Evolutionary conservation across 2,113 vertebrate genomes (phyloP).

Genomic region (Grus americana): DNA sequence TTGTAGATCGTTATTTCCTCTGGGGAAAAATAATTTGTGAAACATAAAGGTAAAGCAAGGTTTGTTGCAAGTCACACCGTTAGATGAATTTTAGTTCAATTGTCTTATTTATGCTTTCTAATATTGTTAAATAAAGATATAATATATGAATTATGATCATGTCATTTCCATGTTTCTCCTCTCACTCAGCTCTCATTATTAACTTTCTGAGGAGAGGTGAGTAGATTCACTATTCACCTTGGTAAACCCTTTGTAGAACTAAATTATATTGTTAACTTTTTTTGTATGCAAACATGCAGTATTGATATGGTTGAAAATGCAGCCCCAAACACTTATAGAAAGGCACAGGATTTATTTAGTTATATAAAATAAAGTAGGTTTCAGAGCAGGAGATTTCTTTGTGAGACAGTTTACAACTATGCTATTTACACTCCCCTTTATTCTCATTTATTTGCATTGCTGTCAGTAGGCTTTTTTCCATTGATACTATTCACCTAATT

Average conservation of each 20-base stretch:
- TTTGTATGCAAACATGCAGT: background rate
- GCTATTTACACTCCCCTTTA: background rate
- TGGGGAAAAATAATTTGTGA: background rate
- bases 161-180: background rate
- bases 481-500: background rate
- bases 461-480: background rate
- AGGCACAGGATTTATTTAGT: background rate
- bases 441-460: background rate
- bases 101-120: background rate
- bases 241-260: background rate
- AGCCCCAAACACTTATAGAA: background rate
- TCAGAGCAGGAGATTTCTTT: background rate
- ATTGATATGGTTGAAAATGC: background rate
- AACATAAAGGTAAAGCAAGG: background rate
- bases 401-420: background rate
- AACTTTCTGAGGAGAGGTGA: background rate
- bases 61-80: background rate
- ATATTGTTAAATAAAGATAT: background rate
- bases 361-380: background rate
- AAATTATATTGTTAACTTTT: background rate
- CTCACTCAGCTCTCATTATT: background rate
- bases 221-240: background rate
- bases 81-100: background rate
- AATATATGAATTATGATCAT: background rate
- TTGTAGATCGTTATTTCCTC: background rate